Evolutionary conservation across 2,797 vertebrate species (phyloP).

Genomic region (Cuculus canorus): DNA sequence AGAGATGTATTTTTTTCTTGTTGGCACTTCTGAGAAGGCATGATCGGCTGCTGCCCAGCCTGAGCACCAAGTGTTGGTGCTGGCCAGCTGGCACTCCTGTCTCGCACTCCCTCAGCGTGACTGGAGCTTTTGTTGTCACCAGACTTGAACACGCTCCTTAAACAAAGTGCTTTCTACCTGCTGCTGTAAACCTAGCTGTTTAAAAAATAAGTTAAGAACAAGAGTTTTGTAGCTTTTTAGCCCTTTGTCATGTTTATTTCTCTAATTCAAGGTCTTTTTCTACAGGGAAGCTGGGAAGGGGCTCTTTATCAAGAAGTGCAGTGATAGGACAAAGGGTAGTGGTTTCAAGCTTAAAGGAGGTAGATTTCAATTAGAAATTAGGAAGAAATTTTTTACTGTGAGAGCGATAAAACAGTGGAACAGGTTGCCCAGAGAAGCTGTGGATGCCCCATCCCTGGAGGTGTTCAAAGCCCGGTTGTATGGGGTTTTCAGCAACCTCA

Average conservation of each 20-base stretch:
- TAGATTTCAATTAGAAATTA: no score
- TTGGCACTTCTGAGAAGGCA: not conserved
- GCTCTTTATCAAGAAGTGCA: no score
- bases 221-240: not conserved
- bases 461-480: no score
- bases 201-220: not conserved
- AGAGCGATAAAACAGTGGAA: no score
- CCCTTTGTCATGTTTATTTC: not conserved
- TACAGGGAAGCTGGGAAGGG: no score
- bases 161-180: not conserved
- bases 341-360: no score
- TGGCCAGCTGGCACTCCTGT: not conserved
- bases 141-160: not conserved
- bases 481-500: no score
- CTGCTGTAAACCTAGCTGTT: not conserved
- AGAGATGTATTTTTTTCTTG: not conserved
- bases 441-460: no score
- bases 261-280: not conserved
- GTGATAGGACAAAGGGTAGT: no score
- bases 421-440: no score
- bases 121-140: not conserved
- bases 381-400: no score
- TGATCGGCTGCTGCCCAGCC: not conserved
- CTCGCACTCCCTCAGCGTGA: fast-evolving
- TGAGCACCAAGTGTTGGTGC: fast-evolving